phyloP scores from a whole-genome alignment of 2,113 vertebrate genomes.

The Hoplias malabaricus region DNA sequence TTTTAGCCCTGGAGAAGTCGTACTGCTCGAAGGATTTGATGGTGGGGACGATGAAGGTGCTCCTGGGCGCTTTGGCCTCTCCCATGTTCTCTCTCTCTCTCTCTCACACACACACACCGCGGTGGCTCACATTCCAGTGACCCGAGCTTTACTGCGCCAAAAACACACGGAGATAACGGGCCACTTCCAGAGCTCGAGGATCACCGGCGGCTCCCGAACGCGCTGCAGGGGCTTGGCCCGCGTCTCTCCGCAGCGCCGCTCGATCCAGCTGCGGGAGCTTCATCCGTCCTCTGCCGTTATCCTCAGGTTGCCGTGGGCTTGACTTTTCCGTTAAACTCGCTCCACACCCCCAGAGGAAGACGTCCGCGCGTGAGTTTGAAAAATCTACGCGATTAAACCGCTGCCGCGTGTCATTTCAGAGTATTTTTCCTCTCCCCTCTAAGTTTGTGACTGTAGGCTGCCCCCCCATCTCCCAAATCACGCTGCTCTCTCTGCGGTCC shows the following conservation, averaged over 20 bases:
- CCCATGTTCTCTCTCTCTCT: background rate
- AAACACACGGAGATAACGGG: slow-evolving; percentile 28
- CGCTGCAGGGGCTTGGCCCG: background rate
- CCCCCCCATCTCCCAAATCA: background rate
- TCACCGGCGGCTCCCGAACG: background rate
- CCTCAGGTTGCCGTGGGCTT: slow-evolving; percentile 47
- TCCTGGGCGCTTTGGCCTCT: slow-evolving; percentile 70
- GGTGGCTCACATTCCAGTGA: slow-evolving; percentile 67
- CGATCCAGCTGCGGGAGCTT: slow-evolving; percentile 58
- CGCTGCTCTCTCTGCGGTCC: slow-evolving; percentile 73
- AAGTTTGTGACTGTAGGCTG: slow-evolving; percentile 28
- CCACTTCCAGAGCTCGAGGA: background rate
- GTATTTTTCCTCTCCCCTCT: slow-evolving; percentile 35
- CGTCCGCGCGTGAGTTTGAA: slow-evolving; percentile 10
- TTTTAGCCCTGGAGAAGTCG: slow-evolving; percentile 92
- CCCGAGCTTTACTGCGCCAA: slow-evolving; percentile 63
- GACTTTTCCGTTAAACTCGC: slow-evolving; percentile 30
- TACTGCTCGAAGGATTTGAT: slow-evolving; percentile 96
- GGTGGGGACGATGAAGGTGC: slow-evolving; percentile 92
- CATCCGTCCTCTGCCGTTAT: slow-evolving; percentile 64
- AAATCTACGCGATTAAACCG: background rate
- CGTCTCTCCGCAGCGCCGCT: slow-evolving; percentile 29
- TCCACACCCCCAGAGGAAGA: slow-evolving; percentile 11
- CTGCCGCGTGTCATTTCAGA: slow-evolving; percentile 46
- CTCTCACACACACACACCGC: slow-evolving; percentile 39